Base-by-base conservation (phyloP, 2,113 vertebrate species). In the Euleptes europaea region DNA sequence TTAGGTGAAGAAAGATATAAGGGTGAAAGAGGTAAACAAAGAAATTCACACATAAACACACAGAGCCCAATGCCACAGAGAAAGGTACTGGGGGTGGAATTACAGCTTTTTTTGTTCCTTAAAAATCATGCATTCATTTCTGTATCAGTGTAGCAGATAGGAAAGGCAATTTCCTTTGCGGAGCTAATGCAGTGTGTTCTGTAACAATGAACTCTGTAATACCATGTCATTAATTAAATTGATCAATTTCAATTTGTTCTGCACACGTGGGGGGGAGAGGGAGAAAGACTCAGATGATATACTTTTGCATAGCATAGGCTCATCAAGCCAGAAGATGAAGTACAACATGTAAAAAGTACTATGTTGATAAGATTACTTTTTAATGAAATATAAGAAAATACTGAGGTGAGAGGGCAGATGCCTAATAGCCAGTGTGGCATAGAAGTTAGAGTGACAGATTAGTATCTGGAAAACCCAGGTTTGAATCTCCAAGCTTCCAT, bases 241-340 rank as follows among this genome's bases (percentile, higher is more conserved):
- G 12, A 88, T 80, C 33, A 57, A 65, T 90, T 92, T 89, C 73
- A 88, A 88, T 83, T 87, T 86, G 23, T 85, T 91, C 83, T 80
- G 84, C 21, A 26, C 1, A 2, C 7, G 1, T 78, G 79, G 76
- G 26, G 14, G 77, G 77, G 79, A 82, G 1, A 26, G 72, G n/a
- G 12, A 14, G 19, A 38, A 42, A 17, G 47, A 60, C 44, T 70
- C 40, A 42, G 54, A 57, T 11, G 2, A 44, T 82, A 28, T 4
- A 42, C 2, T 76, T 35, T 67, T 89, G 23, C 44, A 51, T 40
- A 77, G 0, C 33, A 26, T 1, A 19, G 49, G 66, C 66, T 60
- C 78, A 79, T 47, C 40, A 66, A 60, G 67, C 63, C 0, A 35
- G n/a, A 71, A 15, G 66, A 3, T 33, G 28, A 17, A 9, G 15